Evolutionary conservation across 2,797 vertebrate genomes (phyloP).

Genomic region (Brachyalestes nurse): DNA sequence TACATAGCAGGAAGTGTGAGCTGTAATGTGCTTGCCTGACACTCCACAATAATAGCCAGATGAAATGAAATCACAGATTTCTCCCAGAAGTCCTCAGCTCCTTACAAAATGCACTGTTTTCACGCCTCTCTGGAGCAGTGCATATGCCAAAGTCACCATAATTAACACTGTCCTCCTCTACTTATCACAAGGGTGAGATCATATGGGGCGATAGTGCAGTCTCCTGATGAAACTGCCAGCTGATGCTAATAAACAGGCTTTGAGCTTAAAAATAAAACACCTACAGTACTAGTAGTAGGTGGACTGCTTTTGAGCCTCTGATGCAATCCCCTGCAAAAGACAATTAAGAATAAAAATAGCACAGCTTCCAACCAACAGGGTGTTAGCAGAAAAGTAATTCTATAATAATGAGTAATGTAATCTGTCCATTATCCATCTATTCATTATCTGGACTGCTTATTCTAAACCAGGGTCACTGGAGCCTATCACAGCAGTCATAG

Average conservation of each 20-base stretch:
- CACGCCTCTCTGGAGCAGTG: no score
- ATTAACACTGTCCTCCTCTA: not conserved
- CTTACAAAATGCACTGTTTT: not conserved
- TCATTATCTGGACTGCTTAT: no score
- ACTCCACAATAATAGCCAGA: not conserved
- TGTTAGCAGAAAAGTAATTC: not conserved
- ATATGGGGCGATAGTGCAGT: not conserved
- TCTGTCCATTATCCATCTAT: not conserved
- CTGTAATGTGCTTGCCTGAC: not conserved
- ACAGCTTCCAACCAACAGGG: not conserved
- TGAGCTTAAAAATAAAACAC: slow-evolving; percentile 3
- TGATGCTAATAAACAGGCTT: not conserved
- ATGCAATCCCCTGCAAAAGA: slow-evolving; percentile 18
- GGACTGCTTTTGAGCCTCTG: not conserved
- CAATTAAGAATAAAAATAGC: not conserved
- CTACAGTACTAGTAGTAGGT: not conserved
- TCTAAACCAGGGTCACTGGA: no score
- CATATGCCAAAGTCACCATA: not conserved
- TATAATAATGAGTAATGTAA: not conserved
- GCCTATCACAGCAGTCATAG: no score
- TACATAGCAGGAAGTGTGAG: slow-evolving; percentile 11
- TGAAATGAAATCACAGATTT: slow-evolving; percentile 9
- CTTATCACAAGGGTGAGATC: slow-evolving; percentile 1
- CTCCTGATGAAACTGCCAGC: not conserved
- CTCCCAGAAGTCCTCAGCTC: not conserved